Conservation (phyloP, 2,113 vertebrate species). For the Sebastes schlegelii region DNA sequence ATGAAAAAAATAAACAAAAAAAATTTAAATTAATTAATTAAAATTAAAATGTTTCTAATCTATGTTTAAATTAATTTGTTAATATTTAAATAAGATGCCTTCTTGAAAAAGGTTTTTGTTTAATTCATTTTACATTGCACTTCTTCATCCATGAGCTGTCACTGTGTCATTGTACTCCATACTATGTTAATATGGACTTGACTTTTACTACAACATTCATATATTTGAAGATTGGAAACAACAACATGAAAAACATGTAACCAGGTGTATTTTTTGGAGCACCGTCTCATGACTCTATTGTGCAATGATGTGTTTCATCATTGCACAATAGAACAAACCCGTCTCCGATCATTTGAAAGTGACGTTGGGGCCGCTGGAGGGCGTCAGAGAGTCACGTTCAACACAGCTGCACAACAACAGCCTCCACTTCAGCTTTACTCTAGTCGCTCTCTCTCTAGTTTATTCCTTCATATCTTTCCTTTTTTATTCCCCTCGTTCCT, state of each 20-base stretch:
- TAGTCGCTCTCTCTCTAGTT: background rate
- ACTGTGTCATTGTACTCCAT: background rate
- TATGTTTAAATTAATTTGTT: background rate
- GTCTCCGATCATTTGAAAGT: background rate
- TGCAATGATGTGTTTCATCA: too few relatives aligned
- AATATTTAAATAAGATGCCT: background rate
- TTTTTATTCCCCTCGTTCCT: background rate
- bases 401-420: background rate
- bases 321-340: background rate
- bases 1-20: too few relatives aligned
- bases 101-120: too few relatives aligned
- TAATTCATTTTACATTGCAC: too few relatives aligned
- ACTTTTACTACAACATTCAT: background rate
- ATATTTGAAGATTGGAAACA: too few relatives aligned
- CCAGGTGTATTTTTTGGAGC: too few relatives aligned
- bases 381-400: constrained; percentile 31
- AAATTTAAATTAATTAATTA: too few relatives aligned
- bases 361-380: constrained; percentile 28
- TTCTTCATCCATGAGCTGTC: background rate
- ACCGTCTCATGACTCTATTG: too few relatives aligned
- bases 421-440: background rate
- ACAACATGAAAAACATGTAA: too few relatives aligned
- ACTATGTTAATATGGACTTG: background rate
- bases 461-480: background rate
- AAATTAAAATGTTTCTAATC: background rate